Base-by-base conservation (phyloP, 1,140 invertebrate species). In the Orius insidiosus region DNA sequence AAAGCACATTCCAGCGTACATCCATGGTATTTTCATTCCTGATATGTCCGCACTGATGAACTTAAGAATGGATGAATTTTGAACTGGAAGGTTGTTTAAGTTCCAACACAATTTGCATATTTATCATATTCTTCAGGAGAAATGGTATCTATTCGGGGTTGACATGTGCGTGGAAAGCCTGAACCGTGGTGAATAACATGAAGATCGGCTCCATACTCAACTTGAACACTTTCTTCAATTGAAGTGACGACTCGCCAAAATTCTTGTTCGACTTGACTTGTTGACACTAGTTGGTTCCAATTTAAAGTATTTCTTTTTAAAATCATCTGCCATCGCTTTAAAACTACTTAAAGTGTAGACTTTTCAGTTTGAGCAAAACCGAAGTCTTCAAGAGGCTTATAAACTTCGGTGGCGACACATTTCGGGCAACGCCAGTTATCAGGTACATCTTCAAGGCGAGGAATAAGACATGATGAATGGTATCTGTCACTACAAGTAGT, bases 1-100 rank as follows among this genome's bases (percentile, higher is more conserved):
- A 66, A 99, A 99, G 63, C 94, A 98, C 96, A 99, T 99, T 32
- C 96, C 96, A 45, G 98, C 95, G 64, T 99, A 99, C 72, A 96
- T 87, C 94, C 94, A 98, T 0, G 94, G 94, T 19, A 93, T 78
- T 68, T 90, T 92, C 89, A 95, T 94, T 47, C 96, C 96, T 48
- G 92, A 97, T 51, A 99, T 98, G 60, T 98, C 92, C 9, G 87
- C 90, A 65, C 93, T 92, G 36, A 98, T 97, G 60, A 97, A 86
- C 31, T 86, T 83, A 15, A 99, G 66, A 14, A 98, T 86, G 11
- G 90, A 96, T 18, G 85, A 80, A 55, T 85, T 80, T 15, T 94
- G 65, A 16, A 97, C 76, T 1, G 95, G 92, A 34, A 99, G 63
- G 63, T 98, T 98, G 66, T 98, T 98, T 43, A 99, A 68, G 69